Evolutionary conservation across 2,113 vertebrate genomes (phyloP), one percentile per base, ranked within the genome.

Genomic region (Corythornis madagascariensis): DNA sequence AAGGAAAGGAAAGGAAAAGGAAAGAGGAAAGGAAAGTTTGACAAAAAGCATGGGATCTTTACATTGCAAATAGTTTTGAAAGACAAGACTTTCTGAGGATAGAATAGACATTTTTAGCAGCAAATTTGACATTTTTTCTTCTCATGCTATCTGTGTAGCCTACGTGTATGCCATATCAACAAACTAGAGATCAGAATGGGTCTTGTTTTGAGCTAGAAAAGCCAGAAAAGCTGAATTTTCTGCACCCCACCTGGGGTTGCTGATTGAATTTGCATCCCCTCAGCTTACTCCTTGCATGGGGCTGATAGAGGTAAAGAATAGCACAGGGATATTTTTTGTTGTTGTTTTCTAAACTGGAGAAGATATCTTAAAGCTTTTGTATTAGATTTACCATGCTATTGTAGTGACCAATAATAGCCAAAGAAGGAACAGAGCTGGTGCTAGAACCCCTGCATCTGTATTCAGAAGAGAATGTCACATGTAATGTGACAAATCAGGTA

Each of bases 401-500:
- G 7, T 38, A 38, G 8, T 57, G 35, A 40, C 1, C 9, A 66
- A 15, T 31, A 86, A 71, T 9, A 31, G 53, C 31, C 31, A 81
- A 79, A 85, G 21, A 15, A 82, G 81, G 43, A 88, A 70, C 11
- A 83, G 66, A 85, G 16, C 18, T 42, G 42, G 7, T 64, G 25
- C 17, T 77, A 48, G 26, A 65, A 45, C 8, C 21, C 25, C 25
- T 78, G 33, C 47, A 63, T 57, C 24, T 70, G 25, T 71, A 80
- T 78, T 77, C 61, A 83, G 40, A 65, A 61, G 26, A 71, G 52
- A 75, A 43, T 71, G 61, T 45, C 79, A 82, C 11, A 24, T 74
- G 20, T 43, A 88, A 93, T 56, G 43, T 56, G 84, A 72, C 63
- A 89, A 94, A 96, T 82, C 55, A 87, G 63, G 7, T 74, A 90